Conservation (phyloP, 2,797 vertebrate species). For the Eurystomus glaucurus region DNA sequence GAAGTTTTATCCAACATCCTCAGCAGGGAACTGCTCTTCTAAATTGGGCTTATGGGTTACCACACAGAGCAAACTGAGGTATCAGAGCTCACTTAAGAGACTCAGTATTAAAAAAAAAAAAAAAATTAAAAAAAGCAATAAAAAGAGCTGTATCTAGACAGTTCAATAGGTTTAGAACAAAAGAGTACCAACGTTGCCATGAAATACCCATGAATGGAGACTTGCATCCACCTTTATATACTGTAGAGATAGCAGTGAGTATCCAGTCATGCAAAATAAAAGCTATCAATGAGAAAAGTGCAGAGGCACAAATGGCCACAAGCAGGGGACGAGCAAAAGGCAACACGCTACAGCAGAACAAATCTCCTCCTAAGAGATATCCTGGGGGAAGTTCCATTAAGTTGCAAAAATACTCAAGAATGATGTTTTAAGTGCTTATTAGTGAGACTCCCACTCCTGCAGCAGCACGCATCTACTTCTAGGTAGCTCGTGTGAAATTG, state of each 20-base stretch:
- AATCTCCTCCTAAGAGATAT: not conserved
- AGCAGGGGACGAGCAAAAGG: not conserved
- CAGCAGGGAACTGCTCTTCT: not conserved
- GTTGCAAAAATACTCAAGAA: conserved; percentile 14
- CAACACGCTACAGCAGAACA: not conserved
- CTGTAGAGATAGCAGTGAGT: not conserved
- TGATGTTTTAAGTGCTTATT: conserved; percentile 30
- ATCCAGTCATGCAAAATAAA: not conserved
- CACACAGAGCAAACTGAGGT: not conserved
- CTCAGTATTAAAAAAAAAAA: not conserved
- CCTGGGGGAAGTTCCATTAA: conserved; percentile 22
- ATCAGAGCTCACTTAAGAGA: not conserved
- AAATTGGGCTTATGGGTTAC: not conserved
- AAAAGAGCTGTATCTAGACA: not conserved
- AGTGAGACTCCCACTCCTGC: conserved; percentile 7
- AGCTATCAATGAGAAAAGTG: not conserved
- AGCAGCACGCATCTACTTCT: conserved; percentile 39
- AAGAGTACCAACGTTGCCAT: not conserved
- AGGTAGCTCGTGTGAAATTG: not conserved
- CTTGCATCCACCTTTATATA: not conserved
- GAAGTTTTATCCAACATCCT: not conserved
- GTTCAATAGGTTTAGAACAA: not conserved
- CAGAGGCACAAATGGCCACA: not conserved
- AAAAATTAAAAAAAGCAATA: too few species aligned
- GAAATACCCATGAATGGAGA: not conserved